These are phyloP conservation scores for Synanthedon formicaeformis DNA, from an alignment of 2,888 invertebrate genomes.

Conservation along the genomic window DNA sequence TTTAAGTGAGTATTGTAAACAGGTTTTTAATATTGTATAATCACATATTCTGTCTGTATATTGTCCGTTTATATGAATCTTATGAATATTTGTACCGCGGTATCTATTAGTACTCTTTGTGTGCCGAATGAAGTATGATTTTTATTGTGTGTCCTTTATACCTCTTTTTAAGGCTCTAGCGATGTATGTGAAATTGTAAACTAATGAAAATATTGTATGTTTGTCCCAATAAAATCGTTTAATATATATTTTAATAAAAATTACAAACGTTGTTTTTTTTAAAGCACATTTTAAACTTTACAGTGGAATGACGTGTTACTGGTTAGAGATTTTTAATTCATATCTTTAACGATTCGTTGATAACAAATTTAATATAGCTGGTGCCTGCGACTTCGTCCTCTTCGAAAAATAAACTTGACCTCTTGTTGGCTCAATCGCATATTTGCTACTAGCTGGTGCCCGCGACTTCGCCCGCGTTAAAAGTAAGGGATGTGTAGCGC, in stretches of 20 bases:
- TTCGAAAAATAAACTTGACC: too few relatives aligned
- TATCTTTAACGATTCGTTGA: too few relatives aligned
- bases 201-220: conserved; percentile 69
- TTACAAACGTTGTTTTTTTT: conserved; percentile 26
- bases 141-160: conserved; percentile 58
- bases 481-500: too few relatives aligned
- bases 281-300: neutral
- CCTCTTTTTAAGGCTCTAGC: conserved; percentile 53
- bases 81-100: conserved; percentile 6
- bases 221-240: conserved; percentile 70
- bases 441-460: too few relatives aligned
- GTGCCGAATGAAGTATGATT: conserved; percentile 43
- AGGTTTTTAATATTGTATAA: neutral
- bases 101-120: conserved; percentile 11
- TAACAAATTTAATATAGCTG: too few relatives aligned
- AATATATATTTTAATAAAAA: conserved; percentile 70
- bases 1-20: conserved; percentile 15
- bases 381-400: too few relatives aligned
- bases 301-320: too few relatives aligned
- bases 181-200: conserved; percentile 58
- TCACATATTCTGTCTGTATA: conserved; percentile 19
- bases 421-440: too few relatives aligned
- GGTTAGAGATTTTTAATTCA: too few relatives aligned
- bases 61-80: conserved; percentile 31
- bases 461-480: too few relatives aligned